Percentiles rank a stretch among this genome's conserved stretches.
Conservation (phyloP, 2,888 invertebrate genomes). For the Epiperipatus broadwayi region DNA sequence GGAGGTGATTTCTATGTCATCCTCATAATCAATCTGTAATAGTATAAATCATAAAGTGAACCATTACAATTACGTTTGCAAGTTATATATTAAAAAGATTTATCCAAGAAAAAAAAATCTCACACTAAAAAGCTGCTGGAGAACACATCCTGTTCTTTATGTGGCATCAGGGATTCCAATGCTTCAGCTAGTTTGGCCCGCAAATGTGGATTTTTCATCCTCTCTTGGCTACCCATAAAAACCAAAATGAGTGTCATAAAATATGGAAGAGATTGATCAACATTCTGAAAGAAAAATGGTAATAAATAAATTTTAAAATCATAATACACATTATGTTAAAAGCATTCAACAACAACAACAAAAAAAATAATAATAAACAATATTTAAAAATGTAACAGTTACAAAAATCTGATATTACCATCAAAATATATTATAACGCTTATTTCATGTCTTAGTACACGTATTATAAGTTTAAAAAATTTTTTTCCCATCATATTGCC, state of each 20-base stretch:
- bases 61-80: too few species aligned
- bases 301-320: not conserved
- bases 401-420: too few species aligned
- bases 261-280: slow-evolving; percentile 22
- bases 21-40: too few species aligned
- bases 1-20: too few species aligned
- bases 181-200: slow-evolving; percentile 75
- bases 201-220: slow-evolving; percentile 75
- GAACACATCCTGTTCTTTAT: slow-evolving; percentile 39
- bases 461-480: too few species aligned
- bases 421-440: too few species aligned
- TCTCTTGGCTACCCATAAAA: slow-evolving; percentile 63
- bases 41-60: too few species aligned
- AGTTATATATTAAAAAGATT: too few species aligned
- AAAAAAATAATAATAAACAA: slow-evolving; percentile 5
- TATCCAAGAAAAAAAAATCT: slow-evolving; percentile 7
- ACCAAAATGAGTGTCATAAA: slow-evolving; percentile 46
- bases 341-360: slow-evolving; percentile 7
- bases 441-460: too few species aligned
- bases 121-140: slow-evolving; percentile 25
- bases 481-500: too few species aligned
- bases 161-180: slow-evolving; percentile 63
- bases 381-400: too few species aligned
- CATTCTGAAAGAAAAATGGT: slow-evolving; percentile 15
- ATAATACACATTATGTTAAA: not conserved